phyloP scores from a whole-genome alignment of 2,797 vertebrate species.

The Brotula barbata region DNA sequence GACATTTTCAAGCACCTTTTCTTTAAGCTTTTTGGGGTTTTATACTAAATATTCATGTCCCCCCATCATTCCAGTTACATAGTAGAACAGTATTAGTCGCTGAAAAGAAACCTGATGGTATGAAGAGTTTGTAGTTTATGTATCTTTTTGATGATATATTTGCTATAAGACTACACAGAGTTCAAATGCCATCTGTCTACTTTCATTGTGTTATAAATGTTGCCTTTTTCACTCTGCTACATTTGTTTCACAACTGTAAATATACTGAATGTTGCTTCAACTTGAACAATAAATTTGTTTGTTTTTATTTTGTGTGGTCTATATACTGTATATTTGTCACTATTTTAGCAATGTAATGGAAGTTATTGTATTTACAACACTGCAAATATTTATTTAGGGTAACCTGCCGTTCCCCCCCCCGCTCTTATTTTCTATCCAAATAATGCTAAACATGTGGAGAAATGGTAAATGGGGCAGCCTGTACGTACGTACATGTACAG shows the following conservation, averaged over 20 bases:
- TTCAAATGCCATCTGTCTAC: slow-evolving; percentile 6
- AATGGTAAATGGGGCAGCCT: no score
- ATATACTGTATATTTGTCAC: neutral
- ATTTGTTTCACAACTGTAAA: slow-evolving; percentile 32
- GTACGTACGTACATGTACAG: no score
- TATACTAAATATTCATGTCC: slow-evolving; percentile 13
- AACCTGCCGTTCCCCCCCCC: no score
- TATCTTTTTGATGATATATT: slow-evolving; percentile 2
- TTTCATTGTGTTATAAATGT: slow-evolving; percentile 17
- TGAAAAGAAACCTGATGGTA: neutral
- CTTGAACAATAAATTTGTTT: slow-evolving; percentile 1
- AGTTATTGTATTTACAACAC: no score
- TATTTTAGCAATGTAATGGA: neutral
- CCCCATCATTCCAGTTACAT: slow-evolving; percentile 6
- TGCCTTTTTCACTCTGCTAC: neutral
- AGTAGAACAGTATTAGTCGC: slow-evolving; percentile 27
- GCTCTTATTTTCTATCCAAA: neutral
- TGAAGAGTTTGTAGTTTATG: slow-evolving; percentile 1
- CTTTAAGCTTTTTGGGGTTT: slow-evolving; percentile 29
- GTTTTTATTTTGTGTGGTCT: neutral
- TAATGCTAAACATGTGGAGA: no score
- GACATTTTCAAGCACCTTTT: slow-evolving; percentile 27
- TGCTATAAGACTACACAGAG: neutral
- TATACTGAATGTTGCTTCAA: slow-evolving; percentile 9
- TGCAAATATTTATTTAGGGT: neutral